Conservation (phyloP, 35 echinoderm and acorn worm species). For the Lytechinus pictus region DNA sequence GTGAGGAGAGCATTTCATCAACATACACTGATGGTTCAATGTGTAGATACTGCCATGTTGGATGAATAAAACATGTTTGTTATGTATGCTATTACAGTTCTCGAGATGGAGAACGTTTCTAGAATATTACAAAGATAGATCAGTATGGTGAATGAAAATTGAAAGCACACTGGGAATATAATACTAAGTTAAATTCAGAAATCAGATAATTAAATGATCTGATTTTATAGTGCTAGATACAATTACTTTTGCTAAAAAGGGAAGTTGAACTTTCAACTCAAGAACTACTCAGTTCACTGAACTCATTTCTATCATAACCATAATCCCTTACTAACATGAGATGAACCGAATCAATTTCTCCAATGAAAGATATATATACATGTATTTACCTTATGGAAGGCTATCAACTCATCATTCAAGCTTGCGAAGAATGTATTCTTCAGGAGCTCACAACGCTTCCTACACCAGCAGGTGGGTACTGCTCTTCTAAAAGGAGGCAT, state of each 20-base stretch:
- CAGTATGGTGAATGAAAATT: no score
- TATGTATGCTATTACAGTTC: not conserved
- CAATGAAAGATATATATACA: no score
- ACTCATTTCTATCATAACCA: not conserved
- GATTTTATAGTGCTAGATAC: no score
- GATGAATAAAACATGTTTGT: not conserved
- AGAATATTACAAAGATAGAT: no score
- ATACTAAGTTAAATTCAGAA: no score
- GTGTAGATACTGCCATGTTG: not conserved
- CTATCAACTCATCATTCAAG: not conserved
- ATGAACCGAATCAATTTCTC: not conserved
- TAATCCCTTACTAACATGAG: not conserved
- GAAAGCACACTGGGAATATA: no score
- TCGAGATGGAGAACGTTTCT: no score
- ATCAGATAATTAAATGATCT: no score
- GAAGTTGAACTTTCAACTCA: not conserved
- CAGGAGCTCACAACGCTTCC: not conserved
- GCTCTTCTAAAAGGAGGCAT: not conserved
- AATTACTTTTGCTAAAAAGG: no score
- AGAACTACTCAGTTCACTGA: not conserved
- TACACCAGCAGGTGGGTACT: slow-evolving; percentile 12
- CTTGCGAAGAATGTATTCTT: not conserved
- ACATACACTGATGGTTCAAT: not conserved
- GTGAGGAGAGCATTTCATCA: not conserved
- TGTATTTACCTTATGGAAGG: slow-evolving; percentile 1